Evolutionary conservation across 1,140 invertebrate genomes (phyloP).

Genomic region (Nasonia vitripennis): DNA sequence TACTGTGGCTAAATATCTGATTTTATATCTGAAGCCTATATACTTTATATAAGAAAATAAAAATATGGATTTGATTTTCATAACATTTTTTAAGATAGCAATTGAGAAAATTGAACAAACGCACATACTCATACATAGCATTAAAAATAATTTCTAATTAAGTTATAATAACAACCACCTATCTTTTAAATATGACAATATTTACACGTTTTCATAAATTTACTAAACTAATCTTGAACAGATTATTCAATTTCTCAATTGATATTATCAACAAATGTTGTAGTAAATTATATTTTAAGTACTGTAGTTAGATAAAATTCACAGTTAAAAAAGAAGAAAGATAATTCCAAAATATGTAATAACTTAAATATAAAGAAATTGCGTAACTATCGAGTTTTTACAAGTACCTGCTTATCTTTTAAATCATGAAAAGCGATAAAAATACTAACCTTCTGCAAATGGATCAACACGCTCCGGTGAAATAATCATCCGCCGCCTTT

Average conservation of each 20-base stretch:
- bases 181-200: background rate
- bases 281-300: background rate
- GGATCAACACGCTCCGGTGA: constrained; percentile 97
- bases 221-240: no score
- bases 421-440: constrained; percentile 56
- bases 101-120: background rate
- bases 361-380: background rate
- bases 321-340: constrained; percentile 1
- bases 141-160: background rate
- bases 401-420: constrained; percentile 35
- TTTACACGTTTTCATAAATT: no score
- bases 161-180: background rate
- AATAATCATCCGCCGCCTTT: constrained; percentile 91
- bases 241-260: no score
- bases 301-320: constrained; percentile 19
- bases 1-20: constrained; percentile 1
- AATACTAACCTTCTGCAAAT: constrained; percentile 94
- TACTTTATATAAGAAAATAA: background rate
- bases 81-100: background rate
- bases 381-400: background rate
- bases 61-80: background rate
- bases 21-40: background rate
- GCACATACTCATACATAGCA: background rate
- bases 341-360: constrained; percentile 5
- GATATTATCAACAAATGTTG: no score